Evolutionary conservation across 2,888 invertebrate species (phyloP).

Genomic region (Incurvaria masculella): DNA sequence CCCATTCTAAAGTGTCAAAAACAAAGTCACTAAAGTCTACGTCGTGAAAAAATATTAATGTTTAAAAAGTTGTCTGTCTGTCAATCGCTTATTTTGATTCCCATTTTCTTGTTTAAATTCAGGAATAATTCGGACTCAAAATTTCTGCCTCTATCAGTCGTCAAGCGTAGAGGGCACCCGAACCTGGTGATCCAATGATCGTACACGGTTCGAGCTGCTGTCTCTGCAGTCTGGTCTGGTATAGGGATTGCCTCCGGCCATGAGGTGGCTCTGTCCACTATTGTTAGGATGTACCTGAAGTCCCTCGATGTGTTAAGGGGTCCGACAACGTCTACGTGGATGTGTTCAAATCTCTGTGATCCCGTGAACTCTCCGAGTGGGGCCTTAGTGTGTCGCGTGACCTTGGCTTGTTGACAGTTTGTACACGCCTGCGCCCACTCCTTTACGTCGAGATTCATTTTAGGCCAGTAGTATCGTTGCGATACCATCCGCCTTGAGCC

Average conservation of each 20-base stretch:
- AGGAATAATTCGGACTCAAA: conserved; percentile 14
- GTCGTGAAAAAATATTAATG: no score
- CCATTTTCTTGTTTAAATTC: conserved; percentile 9
- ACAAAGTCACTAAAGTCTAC: no score
- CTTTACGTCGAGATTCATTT: neutral
- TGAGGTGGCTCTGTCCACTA: conserved; percentile 16
- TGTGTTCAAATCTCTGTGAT: conserved; percentile 7
- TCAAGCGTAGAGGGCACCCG: conserved; percentile 14
- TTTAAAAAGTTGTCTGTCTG: no score
- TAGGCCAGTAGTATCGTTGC: neutral
- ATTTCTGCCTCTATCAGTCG: conserved; percentile 15
- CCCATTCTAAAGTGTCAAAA: no score
- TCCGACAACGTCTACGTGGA: conserved; percentile 17
- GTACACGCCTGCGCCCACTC: neutral
- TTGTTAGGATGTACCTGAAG: conserved; percentile 8
- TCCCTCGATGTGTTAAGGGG: conserved; percentile 8
- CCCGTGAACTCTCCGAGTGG: conserved; percentile 14
- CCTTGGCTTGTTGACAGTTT: neutral
- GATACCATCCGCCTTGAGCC: neutral
- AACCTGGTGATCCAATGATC: conserved; percentile 17
- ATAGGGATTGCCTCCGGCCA: no score
- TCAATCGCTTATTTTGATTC: no score
- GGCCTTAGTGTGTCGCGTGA: neutral
- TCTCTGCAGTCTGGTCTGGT: no score
- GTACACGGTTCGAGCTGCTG: no score